These are phyloP conservation scores for Tetropium fuscum DNA, from an alignment of 2,888 invertebrate species.

Conservation along the genomic window DNA sequence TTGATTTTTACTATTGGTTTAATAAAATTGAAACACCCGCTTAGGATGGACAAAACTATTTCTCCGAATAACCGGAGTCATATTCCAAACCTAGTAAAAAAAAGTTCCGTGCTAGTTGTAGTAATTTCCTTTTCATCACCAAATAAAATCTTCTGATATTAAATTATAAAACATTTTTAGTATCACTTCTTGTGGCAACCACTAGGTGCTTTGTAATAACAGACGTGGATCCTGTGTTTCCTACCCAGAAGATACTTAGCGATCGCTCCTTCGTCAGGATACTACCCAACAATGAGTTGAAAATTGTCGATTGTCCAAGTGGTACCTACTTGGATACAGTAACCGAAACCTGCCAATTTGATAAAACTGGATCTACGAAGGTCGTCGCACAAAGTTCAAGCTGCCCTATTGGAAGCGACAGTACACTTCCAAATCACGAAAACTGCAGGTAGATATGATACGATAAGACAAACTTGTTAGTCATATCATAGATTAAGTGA, in stretches of 20 bases:
- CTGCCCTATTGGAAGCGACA: not conserved
- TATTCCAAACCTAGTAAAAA: too few species aligned
- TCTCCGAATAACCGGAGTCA: too few species aligned
- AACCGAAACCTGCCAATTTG: conserved; percentile 12
- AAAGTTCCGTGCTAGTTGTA: too few species aligned
- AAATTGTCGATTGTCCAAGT: conserved; percentile 12
- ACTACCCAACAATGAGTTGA: not conserved
- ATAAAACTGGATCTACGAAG: not conserved
- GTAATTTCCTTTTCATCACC: too few species aligned
- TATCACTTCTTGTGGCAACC: not conserved
- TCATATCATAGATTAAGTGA: too few species aligned
- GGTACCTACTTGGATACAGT: conserved; percentile 19
- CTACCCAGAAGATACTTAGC: conserved; percentile 9
- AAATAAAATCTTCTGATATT: too few species aligned
- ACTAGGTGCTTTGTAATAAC: conserved; percentile 14
- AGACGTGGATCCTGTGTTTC: conserved; percentile 17
- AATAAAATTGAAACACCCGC: too few species aligned
- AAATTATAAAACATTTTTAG: conserved; percentile 3
- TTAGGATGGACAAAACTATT: too few species aligned
- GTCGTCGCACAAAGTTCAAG: not conserved
- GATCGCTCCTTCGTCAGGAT: conserved; percentile 10
- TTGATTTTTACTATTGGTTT: too few species aligned
- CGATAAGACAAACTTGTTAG: too few species aligned
- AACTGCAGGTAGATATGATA: conserved; percentile 40
- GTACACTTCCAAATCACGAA: conserved; percentile 29